phyloP scores from a whole-genome alignment of 2,113 vertebrate genomes.

The Petrocephalus microphthalmus region DNA sequence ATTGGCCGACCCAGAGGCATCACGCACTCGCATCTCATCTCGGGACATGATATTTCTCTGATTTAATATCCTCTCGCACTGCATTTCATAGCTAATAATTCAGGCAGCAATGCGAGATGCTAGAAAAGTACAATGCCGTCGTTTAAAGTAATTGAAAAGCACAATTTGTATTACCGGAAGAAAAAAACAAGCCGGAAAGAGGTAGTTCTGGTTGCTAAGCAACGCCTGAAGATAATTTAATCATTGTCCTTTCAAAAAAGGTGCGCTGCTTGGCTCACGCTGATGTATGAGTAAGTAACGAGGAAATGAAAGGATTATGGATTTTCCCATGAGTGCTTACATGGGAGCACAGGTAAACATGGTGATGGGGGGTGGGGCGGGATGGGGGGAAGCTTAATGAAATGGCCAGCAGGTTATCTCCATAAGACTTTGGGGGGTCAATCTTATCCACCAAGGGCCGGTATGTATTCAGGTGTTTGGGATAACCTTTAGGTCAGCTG shows the following conservation, averaged over 20 bases:
- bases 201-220: constrained; percentile 50
- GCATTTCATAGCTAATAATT: constrained; percentile 21
- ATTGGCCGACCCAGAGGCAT: background rate
- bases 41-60: background rate
- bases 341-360: background rate
- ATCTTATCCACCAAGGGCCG: too few relatives aligned
- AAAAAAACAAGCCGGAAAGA: constrained; percentile 32
- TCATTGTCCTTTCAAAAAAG: constrained; percentile 16
- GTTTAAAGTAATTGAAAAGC: constrained; percentile 41
- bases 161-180: constrained; percentile 25
- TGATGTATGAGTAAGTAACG: constrained; percentile 1
- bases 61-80: background rate
- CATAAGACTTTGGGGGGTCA: background rate
- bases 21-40: background rate
- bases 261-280: background rate
- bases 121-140: constrained; percentile 20
- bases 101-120: background rate
- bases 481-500: too few relatives aligned
- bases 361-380: background rate
- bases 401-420: background rate
- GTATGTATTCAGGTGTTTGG: too few relatives aligned
- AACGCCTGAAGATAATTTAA: constrained; percentile 43
- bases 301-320: background rate
- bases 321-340: background rate
- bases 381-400: background rate